Base-by-base conservation (phyloP, 2,113 vertebrate species). In the Coreoperca whiteheadi region DNA sequence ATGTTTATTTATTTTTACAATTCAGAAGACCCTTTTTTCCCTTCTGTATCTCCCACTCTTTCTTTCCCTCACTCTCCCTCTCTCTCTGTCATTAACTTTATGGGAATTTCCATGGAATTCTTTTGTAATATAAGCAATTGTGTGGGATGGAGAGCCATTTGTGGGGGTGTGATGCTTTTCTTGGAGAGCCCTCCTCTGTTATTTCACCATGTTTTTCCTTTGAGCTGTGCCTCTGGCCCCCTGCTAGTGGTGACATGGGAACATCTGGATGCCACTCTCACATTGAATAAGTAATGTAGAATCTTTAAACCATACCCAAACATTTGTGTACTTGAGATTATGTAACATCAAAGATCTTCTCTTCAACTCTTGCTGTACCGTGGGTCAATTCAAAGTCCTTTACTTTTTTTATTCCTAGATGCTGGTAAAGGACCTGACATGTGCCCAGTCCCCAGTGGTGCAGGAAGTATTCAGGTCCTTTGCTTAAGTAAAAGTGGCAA, bases 1-100 rank as follows among this genome's bases (percentile, higher is more conserved):
- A 90, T 91, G 94, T 95, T 95, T 95, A 93, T 95, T 95, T 95
- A 93, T 95, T 94, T 94, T 93, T 79, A 88, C 79, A 81, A 91
- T 89, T 93, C 92, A 92, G 90, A 94, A 88, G 87, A 86, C 68
- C 61, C 84, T 9, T 77, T 69, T 79, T 83, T 34, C 2, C 37
- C 39, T 14, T 56, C 7, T 68, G 15, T 41, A 10, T 18, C 46
- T 77, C 66, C 51, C 20, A 7, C 28, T 68, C 46, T 54, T 7
- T 14, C 54, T 2, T 4, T 9, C 46, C 28, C 72, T 60, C 54
- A 67, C 48, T 81, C 46, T 34, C 74, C 54, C 54, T 74, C 60
- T 77, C 74, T 68, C 76, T 87, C 79, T 89, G 54, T 92, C 75
- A 91, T 93, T 91, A 91, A 81, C 69, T 87, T 81, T 81, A 86